Evolutionary conservation across 2,797 vertebrate species (phyloP).

Genomic region (Hephaestus fuliginosus): DNA sequence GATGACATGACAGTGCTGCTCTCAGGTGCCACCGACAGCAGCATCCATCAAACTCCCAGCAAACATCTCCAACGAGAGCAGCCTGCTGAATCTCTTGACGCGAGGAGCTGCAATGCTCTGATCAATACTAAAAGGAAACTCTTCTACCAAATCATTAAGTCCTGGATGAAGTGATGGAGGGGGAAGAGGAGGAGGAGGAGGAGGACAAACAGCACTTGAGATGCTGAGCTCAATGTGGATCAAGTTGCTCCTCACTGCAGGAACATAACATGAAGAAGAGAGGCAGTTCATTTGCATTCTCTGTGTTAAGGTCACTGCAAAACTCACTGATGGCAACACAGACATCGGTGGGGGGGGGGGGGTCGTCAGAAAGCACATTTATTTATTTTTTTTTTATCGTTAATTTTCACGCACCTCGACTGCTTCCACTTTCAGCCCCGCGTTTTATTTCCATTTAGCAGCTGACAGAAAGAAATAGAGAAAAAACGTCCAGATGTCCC

Average conservation of each 20-base stretch:
- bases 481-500: conserved; percentile 47
- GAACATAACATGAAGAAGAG: conserved; percentile 11
- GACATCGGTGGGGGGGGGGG: neutral
- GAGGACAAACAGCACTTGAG: conserved; percentile 21
- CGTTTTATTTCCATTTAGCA: conserved; percentile 82
- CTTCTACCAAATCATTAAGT: neutral
- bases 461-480: conserved; percentile 39
- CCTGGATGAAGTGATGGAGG: neutral
- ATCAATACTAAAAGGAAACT: conserved; percentile 5
- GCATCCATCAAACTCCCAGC: conserved; percentile 54
- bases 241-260: conserved; percentile 14
- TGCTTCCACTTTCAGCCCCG: conserved; percentile 78
- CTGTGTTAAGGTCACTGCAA: conserved; percentile 28
- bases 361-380: neutral
- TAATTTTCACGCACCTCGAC: conserved; percentile 76
- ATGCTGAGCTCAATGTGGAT: conserved; percentile 19
- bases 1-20: conserved; percentile 39
- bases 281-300: conserved; percentile 8
- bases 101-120: neutral
- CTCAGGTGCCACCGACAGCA: conserved; percentile 45
- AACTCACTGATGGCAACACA: conserved; percentile 15
- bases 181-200: neutral
- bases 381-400: neutral
- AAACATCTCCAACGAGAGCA: conserved; percentile 17
- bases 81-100: neutral